Evolutionary conservation across 1,140 invertebrate species (phyloP).

Genomic region (Pogonomyrmex barbatus): DNA sequence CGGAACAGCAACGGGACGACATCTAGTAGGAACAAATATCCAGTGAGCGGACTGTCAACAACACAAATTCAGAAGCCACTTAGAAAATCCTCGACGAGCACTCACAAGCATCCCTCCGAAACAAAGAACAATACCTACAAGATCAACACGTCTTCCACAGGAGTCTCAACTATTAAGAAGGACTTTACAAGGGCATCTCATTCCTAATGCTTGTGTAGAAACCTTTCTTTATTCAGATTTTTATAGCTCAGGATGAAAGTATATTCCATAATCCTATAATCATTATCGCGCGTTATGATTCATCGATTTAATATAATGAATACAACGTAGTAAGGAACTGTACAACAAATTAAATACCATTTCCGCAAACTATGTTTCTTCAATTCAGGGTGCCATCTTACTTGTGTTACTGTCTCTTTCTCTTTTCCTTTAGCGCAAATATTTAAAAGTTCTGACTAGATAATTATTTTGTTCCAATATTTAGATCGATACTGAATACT

Average conservation of each 20-base stretch:
- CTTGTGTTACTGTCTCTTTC: conserved; percentile 58
- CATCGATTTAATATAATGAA: background rate
- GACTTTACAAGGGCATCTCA: conserved; percentile 81
- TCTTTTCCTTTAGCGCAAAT: conserved; percentile 18
- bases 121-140: conserved; percentile 77
- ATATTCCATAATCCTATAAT: conserved; percentile 54
- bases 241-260: conserved; percentile 65
- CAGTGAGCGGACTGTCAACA: conserved; percentile 88
- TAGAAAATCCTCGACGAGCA: conserved; percentile 86
- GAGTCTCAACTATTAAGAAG: conserved; percentile 76
- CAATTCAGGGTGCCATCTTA: conserved; percentile 83
- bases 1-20: conserved; percentile 83
- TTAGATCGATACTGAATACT: conserved; percentile 37
- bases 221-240: conserved; percentile 24
- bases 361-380: conserved; percentile 80
- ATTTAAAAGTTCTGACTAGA: conserved; percentile 42
- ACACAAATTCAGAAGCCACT: conserved; percentile 87
- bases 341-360: conserved; percentile 57
- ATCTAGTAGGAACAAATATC: conserved; percentile 86
- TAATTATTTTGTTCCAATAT: conserved; percentile 17
- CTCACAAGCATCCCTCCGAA: conserved; percentile 88
- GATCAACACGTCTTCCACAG: conserved; percentile 65
- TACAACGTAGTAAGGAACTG: conserved; percentile 15
- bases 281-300: background rate
- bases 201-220: conserved; percentile 74